phyloP scores from a whole-genome alignment of 2,888 invertebrate species.

The Tenthredo scrophulariae region DNA sequence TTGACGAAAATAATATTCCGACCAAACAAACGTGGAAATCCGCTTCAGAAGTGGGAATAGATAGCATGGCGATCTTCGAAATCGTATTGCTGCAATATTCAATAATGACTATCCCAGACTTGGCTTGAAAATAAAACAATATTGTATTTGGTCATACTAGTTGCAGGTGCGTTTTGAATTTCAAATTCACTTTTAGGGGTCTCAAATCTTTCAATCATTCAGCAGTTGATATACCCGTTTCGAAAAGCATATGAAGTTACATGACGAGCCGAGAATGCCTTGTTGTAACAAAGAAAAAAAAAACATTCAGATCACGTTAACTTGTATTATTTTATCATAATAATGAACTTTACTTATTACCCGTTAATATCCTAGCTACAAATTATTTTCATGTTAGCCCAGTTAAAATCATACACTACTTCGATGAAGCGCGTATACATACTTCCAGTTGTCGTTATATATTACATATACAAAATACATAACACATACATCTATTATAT shows the following conservation, averaged over 20 bases:
- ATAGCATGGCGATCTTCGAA: neutral
- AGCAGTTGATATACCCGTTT: neutral
- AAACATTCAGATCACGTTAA: neutral
- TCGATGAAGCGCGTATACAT: neutral
- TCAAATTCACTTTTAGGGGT: neutral
- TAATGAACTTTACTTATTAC: conserved; percentile 19
- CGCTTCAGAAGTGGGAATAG: neutral
- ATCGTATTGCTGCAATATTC: conserved; percentile 57
- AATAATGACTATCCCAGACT: conserved; percentile 56
- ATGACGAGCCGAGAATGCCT: neutral
- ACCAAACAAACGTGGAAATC: neutral
- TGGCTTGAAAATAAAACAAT: conserved; percentile 49
- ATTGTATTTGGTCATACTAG: neutral
- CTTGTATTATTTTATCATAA: neutral
- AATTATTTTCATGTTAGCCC: neutral
- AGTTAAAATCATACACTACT: neutral
- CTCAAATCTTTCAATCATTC: neutral
- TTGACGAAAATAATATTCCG: neutral
- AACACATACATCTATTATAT: neutral
- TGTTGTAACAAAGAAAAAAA: conserved; percentile 7
- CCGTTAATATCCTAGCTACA: conserved; percentile 24
- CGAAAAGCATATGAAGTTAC: neutral
- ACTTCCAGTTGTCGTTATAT: neutral
- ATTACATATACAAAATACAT: neutral
- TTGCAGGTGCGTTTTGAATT: neutral